Evolutionary conservation across 2,113 vertebrate genomes (phyloP).

Genomic region (Trematomus loennbergii): DNA sequence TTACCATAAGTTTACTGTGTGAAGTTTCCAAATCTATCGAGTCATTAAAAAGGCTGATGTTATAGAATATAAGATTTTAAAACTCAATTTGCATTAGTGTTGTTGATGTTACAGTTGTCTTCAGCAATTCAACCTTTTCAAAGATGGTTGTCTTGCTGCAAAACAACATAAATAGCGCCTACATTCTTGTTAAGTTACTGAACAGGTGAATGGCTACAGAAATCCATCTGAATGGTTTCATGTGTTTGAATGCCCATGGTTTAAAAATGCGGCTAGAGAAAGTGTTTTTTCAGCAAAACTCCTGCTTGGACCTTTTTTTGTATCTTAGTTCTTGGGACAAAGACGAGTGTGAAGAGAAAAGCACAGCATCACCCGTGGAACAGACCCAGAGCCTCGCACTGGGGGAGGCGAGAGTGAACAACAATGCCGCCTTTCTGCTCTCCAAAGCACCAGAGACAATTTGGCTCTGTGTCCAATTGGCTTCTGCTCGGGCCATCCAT

Average conservation of each 20-base stretch:
- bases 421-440: conserved; percentile 63
- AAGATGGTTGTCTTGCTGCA: background rate
- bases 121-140: background rate
- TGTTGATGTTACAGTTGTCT: background rate
- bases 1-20: background rate
- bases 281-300: conserved; percentile 8
- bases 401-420: conserved; percentile 48
- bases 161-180: background rate
- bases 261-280: conserved; percentile 21
- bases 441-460: conserved; percentile 58
- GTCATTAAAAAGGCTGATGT: background rate
- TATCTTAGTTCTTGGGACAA: conserved; percentile 20
- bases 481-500: conserved; percentile 53
- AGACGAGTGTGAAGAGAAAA: conserved; percentile 49
- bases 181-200: background rate
- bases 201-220: conserved; percentile 10
- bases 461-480: conserved; percentile 65
- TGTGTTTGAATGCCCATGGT: conserved; percentile 13
- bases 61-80: background rate
- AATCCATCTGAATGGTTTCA: conserved; percentile 14
- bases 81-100: too few relatives aligned
- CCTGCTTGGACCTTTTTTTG: conserved; percentile 26
- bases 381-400: conserved; percentile 49
- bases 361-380: conserved; percentile 48
- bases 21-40: background rate